Conservation (phyloP, 2,113 vertebrate species). For the Erythrocebus patas region DNA sequence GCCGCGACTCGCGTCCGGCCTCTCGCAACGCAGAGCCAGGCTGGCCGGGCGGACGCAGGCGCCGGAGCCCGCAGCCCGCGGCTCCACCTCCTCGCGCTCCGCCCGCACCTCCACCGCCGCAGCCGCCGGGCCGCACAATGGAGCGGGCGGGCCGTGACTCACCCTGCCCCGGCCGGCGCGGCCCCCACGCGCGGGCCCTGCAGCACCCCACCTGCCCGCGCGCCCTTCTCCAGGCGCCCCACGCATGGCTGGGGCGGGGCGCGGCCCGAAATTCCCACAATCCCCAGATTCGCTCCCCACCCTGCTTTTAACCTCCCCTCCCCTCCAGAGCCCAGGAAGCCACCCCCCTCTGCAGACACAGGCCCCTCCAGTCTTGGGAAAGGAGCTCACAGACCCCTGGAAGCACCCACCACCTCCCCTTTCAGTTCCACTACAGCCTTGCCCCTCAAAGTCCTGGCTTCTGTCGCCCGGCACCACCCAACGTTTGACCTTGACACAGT, state of each 20-base stretch:
- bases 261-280: constrained; percentile 41
- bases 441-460: background rate
- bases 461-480: background rate
- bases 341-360: background rate
- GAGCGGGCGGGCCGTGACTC: constrained; percentile 65
- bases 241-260: background rate
- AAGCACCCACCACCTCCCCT: background rate
- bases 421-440: background rate
- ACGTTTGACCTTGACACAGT: constrained; percentile 57
- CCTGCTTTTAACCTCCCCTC: constrained; percentile 25
- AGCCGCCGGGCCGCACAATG: constrained; percentile 67
- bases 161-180: constrained; percentile 49
- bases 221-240: background rate
- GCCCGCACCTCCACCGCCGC: constrained; percentile 43
- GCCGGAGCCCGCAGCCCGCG: constrained; percentile 57
- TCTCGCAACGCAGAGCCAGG: background rate
- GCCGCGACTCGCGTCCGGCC: constrained; percentile 7
- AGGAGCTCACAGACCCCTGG: background rate
- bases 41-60: constrained; percentile 50
- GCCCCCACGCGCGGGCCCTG: background rate
- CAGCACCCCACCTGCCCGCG: constrained; percentile 40
- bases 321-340: background rate
- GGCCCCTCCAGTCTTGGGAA: background rate
- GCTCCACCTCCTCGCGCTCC: constrained; percentile 70
- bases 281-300: constrained; percentile 33